phyloP scores from a whole-genome alignment of 1,140 invertebrate genomes.

The Acromyrmex charruanus region DNA sequence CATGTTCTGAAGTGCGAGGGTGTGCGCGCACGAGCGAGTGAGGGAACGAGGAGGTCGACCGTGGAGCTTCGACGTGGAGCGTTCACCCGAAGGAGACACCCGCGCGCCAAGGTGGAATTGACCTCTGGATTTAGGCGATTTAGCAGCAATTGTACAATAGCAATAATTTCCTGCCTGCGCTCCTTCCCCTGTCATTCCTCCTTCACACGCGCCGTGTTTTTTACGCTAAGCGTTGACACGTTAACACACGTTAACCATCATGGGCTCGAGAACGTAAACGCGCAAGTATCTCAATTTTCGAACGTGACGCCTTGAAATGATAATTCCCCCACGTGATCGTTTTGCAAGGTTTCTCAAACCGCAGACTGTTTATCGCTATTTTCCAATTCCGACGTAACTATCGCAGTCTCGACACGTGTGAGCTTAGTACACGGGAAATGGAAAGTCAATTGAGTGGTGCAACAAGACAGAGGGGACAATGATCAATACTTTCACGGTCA shows the following conservation, averaged over 20 bases:
- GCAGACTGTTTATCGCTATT: not conserved
- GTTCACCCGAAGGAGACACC: not conserved
- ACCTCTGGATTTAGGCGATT: conserved; percentile 17
- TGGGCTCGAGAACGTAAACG: not conserved
- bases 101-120: not conserved
- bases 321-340: not conserved
- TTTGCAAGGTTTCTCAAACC: not conserved
- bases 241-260: not conserved
- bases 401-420: not conserved
- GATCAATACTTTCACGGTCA: conserved; percentile 79
- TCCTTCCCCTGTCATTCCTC: not conserved
- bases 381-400: not conserved
- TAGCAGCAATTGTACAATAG: conserved; percentile 38
- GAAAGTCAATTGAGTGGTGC: not conserved
- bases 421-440: not conserved
- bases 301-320: not conserved
- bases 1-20: not conserved
- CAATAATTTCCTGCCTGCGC: conserved; percentile 35
- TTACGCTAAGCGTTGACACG: not conserved
- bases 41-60: too few species aligned
- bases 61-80: not conserved
- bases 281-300: not conserved
- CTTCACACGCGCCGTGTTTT: not conserved
- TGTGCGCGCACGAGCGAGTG: not conserved
- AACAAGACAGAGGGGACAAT: conserved; percentile 47